Evolutionary conservation across 2,113 vertebrate genomes (phyloP).

Genomic region (Serinus canaria): DNA sequence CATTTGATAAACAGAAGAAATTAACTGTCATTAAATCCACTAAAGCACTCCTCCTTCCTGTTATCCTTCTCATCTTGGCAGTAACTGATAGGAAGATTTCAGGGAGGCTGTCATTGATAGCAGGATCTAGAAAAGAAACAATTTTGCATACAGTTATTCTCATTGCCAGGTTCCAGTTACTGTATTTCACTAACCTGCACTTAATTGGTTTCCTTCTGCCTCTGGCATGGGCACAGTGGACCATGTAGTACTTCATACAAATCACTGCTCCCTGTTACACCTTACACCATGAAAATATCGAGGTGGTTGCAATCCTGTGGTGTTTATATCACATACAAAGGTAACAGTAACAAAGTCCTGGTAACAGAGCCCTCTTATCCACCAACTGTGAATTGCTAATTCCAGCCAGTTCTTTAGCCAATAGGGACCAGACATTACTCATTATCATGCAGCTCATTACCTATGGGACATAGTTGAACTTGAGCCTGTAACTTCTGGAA

Average conservation of each 20-base stretch:
- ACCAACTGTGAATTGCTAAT: not conserved
- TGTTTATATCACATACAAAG: not conserved
- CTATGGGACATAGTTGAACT: not conserved
- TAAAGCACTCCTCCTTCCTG: slow-evolving; percentile 20
- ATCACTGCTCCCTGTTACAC: not conserved
- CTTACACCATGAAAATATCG: not conserved
- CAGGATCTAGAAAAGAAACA: slow-evolving; percentile 62
- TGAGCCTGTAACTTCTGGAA: not conserved
- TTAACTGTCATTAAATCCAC: slow-evolving; percentile 37
- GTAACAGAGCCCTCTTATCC: not conserved
- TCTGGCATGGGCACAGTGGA: not conserved
- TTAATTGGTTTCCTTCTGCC: slow-evolving; percentile 15
- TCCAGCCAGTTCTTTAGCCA: not conserved
- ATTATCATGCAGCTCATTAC: not conserved
- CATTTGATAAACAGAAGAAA: slow-evolving; percentile 22
- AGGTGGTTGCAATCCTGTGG: not conserved
- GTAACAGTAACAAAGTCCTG: not conserved
- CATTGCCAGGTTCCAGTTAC: not conserved
- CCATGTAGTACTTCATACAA: not conserved
- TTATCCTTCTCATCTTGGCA: slow-evolving; percentile 24
- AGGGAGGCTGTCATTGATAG: slow-evolving; percentile 12
- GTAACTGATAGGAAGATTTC: slow-evolving; percentile 44
- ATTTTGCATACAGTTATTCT: slow-evolving; percentile 32
- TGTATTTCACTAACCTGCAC: not conserved
- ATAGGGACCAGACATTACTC: not conserved